These are phyloP conservation scores for Aleiodes testaceus DNA, from an alignment of 2,888 invertebrate species.

Conservation along the genomic window DNA sequence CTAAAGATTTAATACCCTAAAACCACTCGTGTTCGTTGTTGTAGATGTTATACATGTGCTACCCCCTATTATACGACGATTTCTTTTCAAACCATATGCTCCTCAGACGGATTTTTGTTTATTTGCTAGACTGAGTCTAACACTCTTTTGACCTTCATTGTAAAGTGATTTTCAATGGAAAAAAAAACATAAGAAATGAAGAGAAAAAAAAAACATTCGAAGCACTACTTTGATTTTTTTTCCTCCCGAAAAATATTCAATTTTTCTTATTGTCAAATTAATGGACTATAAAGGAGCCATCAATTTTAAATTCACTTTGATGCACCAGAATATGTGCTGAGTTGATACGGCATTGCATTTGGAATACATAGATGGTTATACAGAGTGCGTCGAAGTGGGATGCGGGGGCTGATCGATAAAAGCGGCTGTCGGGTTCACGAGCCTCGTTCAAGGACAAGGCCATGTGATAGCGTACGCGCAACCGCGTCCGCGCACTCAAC, in stretches of 20 bases:
- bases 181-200: neutral
- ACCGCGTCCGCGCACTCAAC: conserved; percentile 68
- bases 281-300: too few relatives aligned
- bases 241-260: too few relatives aligned
- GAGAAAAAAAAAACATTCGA: too few relatives aligned
- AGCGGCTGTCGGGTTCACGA: conserved; percentile 71
- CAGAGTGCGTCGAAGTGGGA: conserved; percentile 68
- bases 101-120: conserved; percentile 35
- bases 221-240: too few relatives aligned
- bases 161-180: neutral
- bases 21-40: conserved; percentile 1
- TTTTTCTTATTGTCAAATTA: too few relatives aligned
- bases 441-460: conserved; percentile 77
- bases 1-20: conserved; percentile 55
- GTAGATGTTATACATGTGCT: conserved; percentile 16
- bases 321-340: conserved; percentile 2
- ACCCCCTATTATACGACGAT: conserved; percentile 27
- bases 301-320: neutral
- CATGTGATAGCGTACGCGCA: conserved; percentile 73
- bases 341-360: conserved; percentile 66
- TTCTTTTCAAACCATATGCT: conserved; percentile 23
- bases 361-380: conserved; percentile 57
- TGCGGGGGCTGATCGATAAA: conserved; percentile 73
- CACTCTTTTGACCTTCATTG: neutral
- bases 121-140: neutral